These are phyloP conservation scores for Cathartes aura DNA, from an alignment of 2,113 vertebrate genomes.

Conservation along the genomic window DNA sequence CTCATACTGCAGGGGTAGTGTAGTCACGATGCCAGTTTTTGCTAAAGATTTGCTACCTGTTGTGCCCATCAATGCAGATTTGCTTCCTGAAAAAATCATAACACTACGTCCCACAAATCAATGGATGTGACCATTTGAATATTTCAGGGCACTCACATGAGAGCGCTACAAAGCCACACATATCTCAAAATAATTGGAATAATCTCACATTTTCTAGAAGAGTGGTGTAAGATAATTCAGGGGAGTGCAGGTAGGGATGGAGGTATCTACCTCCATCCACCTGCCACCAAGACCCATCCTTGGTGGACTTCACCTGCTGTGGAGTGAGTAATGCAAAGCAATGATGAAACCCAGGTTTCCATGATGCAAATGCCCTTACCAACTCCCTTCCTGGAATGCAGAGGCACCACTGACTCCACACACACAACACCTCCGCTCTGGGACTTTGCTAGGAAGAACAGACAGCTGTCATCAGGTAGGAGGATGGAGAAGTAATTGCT, in stretches of 20 bases:
- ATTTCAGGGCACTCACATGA: background rate
- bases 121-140: background rate
- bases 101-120: background rate
- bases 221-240: background rate
- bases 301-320: accelerated
- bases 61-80: background rate
- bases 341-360: background rate
- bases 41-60: background rate
- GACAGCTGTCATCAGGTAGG: background rate
- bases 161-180: background rate
- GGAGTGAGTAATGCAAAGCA: background rate
- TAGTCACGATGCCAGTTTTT: background rate
- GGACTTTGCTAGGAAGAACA: background rate
- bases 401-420: background rate
- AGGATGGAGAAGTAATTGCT: background rate
- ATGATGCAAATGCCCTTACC: background rate
- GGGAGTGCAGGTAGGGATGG: background rate
- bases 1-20: background rate
- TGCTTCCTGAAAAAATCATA: background rate
- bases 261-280: background rate
- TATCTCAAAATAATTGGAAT: background rate
- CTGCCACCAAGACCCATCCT: background rate
- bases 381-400: background rate
- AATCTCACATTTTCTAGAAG: background rate
- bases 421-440: background rate